Base-by-base conservation (phyloP, 2,113 vertebrate genomes). In the Theristicus caerulescens region DNA sequence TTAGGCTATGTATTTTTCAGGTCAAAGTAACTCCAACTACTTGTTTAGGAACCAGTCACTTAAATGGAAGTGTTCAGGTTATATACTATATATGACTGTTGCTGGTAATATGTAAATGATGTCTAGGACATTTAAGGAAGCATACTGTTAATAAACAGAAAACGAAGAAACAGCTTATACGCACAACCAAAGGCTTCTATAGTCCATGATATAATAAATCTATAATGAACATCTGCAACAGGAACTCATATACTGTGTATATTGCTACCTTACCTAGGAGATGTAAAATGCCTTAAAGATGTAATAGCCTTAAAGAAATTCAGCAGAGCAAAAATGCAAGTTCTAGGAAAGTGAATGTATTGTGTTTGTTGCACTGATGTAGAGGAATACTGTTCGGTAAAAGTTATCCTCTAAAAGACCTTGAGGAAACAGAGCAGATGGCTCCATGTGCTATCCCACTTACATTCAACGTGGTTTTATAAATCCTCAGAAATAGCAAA, bases 351-450 rank as follows among this genome's bases (percentile, higher is more conserved):
- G 67, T 17, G 12, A 42, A 46, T 47, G 26, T 31, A 29, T 83
- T 77, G 8, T 65, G 66, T 94, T 91, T 92, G 61, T 88, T 78
- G 38, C 44, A 79, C 14, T 82, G 36, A 52, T 52, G 47, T 38
- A 44, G 65, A 74, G 31, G 61, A 92, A 89, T 51, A 22, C 21
- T 46, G 19, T 38, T 92, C 76, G 71, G 82, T 55, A 81, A 59
- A 82, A 78, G 42, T 74, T 88, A 78, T 54, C 92, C 94, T 94
- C 88, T 69, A 91, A 95, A 95, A 88, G 95, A 96, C 94, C 95
- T 95, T 95, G 91, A 96, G 92, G 77, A 95, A 96, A 88, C 38
- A 57, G 80, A 96, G 36, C 94, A 97, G 95, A 94, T 97, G 91
- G 95, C 69, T 90, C 83, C 40, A 82, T 76, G 82, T 86, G 27